Base-by-base conservation (phyloP, 1,140 invertebrate genomes). In the Carposina sasakii region DNA sequence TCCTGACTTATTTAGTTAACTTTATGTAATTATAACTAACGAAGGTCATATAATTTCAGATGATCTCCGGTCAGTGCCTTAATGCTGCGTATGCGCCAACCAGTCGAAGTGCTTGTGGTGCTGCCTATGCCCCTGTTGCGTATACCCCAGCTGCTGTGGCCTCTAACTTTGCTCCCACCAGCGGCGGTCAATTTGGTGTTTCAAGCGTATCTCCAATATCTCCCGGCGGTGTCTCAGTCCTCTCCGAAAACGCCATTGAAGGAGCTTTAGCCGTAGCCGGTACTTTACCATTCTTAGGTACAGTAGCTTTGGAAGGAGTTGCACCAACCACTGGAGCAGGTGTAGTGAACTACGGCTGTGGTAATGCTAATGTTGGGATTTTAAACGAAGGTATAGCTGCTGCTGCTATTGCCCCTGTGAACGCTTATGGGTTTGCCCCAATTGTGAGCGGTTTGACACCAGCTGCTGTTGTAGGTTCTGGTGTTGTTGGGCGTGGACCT, bases 221-320 rank as follows among this genome's bases (percentile, higher is more conserved):
- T n/a, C 63, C 68, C 1, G 60, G 46, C 15, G 65, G 65, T 1
- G 41, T 73, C 24, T 41, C 54, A 5, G 47, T 73, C 0, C 36
- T 51, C 5, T 70, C 70, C 3, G 62, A 70, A 21, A 68, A 70
- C 6, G 48, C 24, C 0, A 64, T 67, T 13, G 57, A 63, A 26
- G 71, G 70, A 2, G 48, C 46, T 5, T 12, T 76, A 0, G 28
- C 42, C 5, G 63, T 76, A 0, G 19, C 26, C n/a, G 72, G 72
- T 5, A 31, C 51, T 0, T 28, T 71, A 33, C 67, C 68, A 15
- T 52, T 52, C 50, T 28, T 53, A 10, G 50, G 49, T 1, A 31
- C 53, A 9, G 53, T 55, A 8, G 37, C 49, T 12, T 41, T 52
- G 4, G 46, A 55, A 28, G 57, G 53, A 1, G 21, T 8, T 2